Evolutionary conservation across 1,140 invertebrate genomes (phyloP).

Genomic region (Cyrtorhinus lividipennis): DNA sequence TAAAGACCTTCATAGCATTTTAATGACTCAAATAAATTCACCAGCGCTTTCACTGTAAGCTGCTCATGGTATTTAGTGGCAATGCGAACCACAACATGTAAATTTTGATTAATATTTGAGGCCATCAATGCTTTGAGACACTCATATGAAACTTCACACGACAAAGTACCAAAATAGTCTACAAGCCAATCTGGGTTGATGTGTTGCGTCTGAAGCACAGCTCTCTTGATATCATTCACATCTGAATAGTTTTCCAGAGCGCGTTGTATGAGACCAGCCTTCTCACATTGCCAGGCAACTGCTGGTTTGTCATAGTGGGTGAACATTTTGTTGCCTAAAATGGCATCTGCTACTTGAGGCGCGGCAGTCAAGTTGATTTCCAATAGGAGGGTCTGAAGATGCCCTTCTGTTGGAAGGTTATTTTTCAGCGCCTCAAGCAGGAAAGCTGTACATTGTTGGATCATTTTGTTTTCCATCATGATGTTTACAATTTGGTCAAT

Average conservation of each 20-base stretch:
- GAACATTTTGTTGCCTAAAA: conserved; percentile 98
- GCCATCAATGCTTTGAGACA: conserved; percentile 96
- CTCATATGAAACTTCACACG: conserved; percentile 95
- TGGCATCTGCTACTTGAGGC: conserved; percentile 97
- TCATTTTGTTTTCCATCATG: conserved; percentile 97
- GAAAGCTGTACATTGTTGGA: conserved; percentile 97
- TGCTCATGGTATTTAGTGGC: conserved; percentile 99
- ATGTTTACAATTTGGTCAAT: conserved; percentile 97
- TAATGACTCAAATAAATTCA: conserved; percentile 97
- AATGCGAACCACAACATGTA: conserved; percentile 93
- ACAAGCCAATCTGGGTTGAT: conserved; percentile 94
- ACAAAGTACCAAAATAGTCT: conserved; percentile 94
- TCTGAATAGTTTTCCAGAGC: conserved; percentile 86
- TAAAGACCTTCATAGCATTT: conserved; percentile 98
- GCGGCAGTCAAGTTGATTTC: conserved; percentile 99
- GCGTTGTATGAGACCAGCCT: conserved; percentile 88
- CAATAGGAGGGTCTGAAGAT: conserved; percentile 85
- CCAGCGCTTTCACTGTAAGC: conserved; percentile 87
- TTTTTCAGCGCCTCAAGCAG: conserved; percentile 93
- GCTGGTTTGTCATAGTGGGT: conserved; percentile 95
- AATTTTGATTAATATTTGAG: conserved; percentile 92
- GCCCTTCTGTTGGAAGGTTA: conserved; percentile 85
- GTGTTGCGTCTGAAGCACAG: conserved; percentile 91
- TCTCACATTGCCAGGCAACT: conserved; percentile 96
- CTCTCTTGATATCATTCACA: conserved; percentile 96